phyloP scores from a whole-genome alignment of 2,113 vertebrate species.

The Ctenomys sociabilis region DNA sequence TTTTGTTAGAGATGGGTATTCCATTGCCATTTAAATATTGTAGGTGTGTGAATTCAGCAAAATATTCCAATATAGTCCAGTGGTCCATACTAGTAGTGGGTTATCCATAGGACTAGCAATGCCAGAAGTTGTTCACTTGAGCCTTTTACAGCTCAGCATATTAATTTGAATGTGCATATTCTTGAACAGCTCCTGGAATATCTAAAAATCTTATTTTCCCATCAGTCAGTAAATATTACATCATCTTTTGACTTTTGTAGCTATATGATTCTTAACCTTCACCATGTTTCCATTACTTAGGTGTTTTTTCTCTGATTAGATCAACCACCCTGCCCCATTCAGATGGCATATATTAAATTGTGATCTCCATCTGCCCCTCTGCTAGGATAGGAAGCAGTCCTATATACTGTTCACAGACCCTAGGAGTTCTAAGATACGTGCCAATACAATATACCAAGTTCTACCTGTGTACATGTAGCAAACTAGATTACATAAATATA shows the following conservation, averaged over 20 bases:
- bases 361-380: background rate
- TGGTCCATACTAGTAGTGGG: no score
- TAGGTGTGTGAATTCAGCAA: no score
- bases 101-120: no score
- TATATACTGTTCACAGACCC: background rate
- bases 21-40: no score
- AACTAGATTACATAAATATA: background rate
- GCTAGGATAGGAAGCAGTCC: constrained; percentile 5
- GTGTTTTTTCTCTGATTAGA: constrained; percentile 35
- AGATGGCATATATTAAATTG: background rate
- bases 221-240: background rate
- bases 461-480: background rate
- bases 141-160: no score
- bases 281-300: background rate
- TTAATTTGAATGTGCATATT: no score
- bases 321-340: background rate
- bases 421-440: background rate
- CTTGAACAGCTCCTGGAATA: background rate
- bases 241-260: background rate
- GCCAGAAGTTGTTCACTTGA: no score
- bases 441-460: background rate
- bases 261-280: background rate
- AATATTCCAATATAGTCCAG: no score
- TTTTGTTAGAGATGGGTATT: no score
- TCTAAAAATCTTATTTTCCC: background rate